Evolutionary conservation across 2,113 vertebrate species (phyloP).

Genomic region (Mesocricetus auratus): DNA sequence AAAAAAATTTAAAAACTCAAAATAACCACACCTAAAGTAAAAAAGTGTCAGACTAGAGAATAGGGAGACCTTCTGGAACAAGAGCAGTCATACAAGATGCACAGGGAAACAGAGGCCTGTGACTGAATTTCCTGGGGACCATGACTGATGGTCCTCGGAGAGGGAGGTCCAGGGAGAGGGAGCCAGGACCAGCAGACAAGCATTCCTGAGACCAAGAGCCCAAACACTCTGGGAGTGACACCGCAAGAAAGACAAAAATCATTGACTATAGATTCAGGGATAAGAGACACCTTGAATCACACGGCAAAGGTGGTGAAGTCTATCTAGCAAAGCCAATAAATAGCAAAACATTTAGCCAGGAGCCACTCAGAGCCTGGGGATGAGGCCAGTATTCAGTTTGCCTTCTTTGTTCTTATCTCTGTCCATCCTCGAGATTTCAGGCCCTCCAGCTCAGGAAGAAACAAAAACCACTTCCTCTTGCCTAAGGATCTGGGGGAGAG

Average conservation of each 20-base stretch:
- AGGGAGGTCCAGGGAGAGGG: background rate
- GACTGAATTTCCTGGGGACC: background rate
- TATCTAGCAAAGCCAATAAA: background rate
- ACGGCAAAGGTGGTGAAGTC: background rate
- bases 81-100: background rate
- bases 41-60: background rate
- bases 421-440: background rate
- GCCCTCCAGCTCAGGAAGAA: background rate
- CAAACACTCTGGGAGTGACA: background rate
- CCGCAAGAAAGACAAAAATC: conserved; percentile 11
- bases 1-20: background rate
- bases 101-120: background rate
- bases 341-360: background rate
- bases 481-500: background rate
- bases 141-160: background rate
- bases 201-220: background rate
- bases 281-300: conserved; percentile 40
- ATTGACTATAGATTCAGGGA: background rate
- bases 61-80: background rate
- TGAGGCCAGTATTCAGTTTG: background rate
- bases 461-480: conserved; percentile 61
- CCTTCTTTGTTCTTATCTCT: background rate
- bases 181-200: background rate
- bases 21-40: background rate
- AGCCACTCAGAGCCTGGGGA: background rate